Conservation (phyloP, 2,113 vertebrate species). For the Pipa parva region DNA sequence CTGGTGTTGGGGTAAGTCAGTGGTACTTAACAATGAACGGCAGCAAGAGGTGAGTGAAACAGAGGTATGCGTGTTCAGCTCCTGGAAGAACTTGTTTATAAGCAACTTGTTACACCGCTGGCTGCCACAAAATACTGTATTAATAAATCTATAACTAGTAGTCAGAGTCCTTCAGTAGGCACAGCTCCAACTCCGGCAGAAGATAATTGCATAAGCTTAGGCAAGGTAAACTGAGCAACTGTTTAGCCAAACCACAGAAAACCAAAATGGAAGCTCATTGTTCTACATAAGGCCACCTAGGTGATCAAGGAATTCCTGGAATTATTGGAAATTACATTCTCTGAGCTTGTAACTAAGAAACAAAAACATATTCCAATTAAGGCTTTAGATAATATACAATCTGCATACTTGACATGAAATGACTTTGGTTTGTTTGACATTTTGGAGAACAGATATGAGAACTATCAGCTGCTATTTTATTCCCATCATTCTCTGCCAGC, state of each 20-base stretch:
- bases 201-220: too few species aligned
- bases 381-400: neutral
- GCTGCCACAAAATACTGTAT: too few species aligned
- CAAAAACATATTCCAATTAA: neutral
- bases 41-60: too few species aligned
- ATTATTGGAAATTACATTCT: neutral
- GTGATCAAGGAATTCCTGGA: neutral
- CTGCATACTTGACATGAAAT: constrained; percentile 8
- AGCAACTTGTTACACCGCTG: too few species aligned
- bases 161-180: too few species aligned
- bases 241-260: too few species aligned
- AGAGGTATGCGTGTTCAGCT: too few species aligned
- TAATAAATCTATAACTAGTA: too few species aligned
- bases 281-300: constrained; percentile 15
- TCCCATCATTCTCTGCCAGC: neutral
- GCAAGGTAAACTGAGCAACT: neutral
- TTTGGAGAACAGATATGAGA: neutral
- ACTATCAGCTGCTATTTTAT: neutral
- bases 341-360: neutral
- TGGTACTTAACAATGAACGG: too few species aligned
- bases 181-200: too few species aligned
- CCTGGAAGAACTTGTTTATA: too few species aligned
- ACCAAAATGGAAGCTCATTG: neutral
- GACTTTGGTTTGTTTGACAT: constrained; percentile 6
- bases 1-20: too few species aligned